Conservation (phyloP, 2,797 vertebrate genomes). For the Amphiprion clarkii region DNA sequence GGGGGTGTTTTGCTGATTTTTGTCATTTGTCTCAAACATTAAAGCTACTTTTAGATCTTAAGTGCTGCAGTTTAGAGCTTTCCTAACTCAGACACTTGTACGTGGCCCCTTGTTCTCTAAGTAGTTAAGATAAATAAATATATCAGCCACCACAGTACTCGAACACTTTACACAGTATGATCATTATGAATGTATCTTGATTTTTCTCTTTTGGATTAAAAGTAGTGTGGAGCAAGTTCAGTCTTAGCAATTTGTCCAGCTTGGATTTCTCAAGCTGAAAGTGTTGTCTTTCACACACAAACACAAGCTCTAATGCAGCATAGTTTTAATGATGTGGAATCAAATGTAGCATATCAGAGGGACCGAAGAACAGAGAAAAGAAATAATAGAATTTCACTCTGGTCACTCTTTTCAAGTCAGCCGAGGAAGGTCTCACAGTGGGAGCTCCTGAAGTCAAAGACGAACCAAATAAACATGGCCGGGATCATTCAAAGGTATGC, state of each 20-base stretch:
- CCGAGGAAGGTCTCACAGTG: conserved; percentile 10
- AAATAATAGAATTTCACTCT: conserved; percentile 53
- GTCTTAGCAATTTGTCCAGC: background rate
- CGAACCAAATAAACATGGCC: conserved; percentile 8
- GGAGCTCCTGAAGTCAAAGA: conserved; percentile 21
- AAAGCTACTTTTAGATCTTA: too few relatives aligned
- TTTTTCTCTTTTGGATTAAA: background rate
- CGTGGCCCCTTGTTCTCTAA: too few relatives aligned
- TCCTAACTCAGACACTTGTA: too few relatives aligned
- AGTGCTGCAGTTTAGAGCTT: too few relatives aligned
- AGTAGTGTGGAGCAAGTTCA: background rate
- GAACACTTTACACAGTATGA: too few relatives aligned
- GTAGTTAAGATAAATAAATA: background rate
- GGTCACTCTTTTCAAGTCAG: conserved; percentile 17
- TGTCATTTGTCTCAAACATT: too few relatives aligned
- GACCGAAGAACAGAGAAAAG: conserved; percentile 15
- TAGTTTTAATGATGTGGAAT: conserved; percentile 18
- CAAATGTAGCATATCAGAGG: conserved; percentile 25
- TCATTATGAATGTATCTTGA: too few relatives aligned
- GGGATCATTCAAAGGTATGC: conserved; percentile 48
- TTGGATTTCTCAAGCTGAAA: background rate
- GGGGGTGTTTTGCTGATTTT: too few relatives aligned
- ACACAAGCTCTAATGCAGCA: background rate
- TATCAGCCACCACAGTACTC: background rate
- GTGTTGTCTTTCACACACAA: background rate